Conservation (phyloP, 2,888 invertebrate species). For the Agapostemon virescens region DNA sequence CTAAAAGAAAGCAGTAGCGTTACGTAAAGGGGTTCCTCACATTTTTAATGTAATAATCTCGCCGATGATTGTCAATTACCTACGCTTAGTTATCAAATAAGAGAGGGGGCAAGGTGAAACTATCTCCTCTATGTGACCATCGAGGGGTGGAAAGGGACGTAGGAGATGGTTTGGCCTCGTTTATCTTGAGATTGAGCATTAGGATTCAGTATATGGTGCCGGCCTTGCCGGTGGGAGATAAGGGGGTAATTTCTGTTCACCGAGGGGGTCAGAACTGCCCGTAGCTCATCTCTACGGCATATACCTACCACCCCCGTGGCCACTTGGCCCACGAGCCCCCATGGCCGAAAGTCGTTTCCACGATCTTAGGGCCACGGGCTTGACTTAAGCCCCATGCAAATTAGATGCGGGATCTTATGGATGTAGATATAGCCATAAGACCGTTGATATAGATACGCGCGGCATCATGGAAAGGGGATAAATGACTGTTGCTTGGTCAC, state of each 20-base stretch:
- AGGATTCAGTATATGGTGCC: slow-evolving; percentile 75
- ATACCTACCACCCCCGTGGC: slow-evolving; percentile 65
- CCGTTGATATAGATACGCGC: slow-evolving; percentile 54
- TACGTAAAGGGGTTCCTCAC: too few relatives aligned
- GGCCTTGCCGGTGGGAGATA: slow-evolving; percentile 77
- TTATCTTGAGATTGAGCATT: slow-evolving; percentile 78
- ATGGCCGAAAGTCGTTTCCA: slow-evolving; percentile 73
- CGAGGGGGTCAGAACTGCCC: slow-evolving; percentile 77
- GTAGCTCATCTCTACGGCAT: slow-evolving; percentile 76
- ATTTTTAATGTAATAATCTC: slow-evolving; percentile 13
- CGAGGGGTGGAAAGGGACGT: slow-evolving; percentile 39
- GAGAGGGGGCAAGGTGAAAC: slow-evolving; percentile 40
- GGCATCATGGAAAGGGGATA: slow-evolving; percentile 46
- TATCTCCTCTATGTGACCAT: slow-evolving; percentile 34
- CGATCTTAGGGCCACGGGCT: slow-evolving; percentile 72
- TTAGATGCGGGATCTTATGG: slow-evolving; percentile 73
- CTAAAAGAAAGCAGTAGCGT: too few relatives aligned
- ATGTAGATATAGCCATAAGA: slow-evolving; percentile 65
- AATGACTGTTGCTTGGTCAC: slow-evolving; percentile 54
- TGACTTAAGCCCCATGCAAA: slow-evolving; percentile 75
- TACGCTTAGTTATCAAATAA: slow-evolving; percentile 35
- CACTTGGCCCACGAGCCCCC: slow-evolving; percentile 61
- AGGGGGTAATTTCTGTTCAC: slow-evolving; percentile 78
- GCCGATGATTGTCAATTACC: slow-evolving; percentile 21
- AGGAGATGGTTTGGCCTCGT: slow-evolving; percentile 68